These are phyloP conservation scores for Paradoxurus hermaphroditus DNA, from an alignment of 2,113 vertebrate genomes.

Conservation along the genomic window DNA sequence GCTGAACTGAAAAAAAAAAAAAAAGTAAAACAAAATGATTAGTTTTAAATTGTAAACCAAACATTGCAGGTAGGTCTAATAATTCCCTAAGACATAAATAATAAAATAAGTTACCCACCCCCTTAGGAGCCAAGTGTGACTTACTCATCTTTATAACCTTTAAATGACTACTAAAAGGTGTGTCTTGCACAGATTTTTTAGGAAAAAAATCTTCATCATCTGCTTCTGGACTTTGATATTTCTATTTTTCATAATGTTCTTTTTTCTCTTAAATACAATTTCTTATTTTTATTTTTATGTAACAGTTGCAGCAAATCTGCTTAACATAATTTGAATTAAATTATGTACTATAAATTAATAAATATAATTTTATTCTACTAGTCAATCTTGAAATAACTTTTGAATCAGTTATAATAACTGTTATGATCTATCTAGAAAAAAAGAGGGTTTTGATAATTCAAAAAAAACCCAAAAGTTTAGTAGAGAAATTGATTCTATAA, in stretches of 20 bases:
- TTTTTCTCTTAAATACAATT: neutral
- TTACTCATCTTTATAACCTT: neutral
- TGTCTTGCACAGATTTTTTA: neutral
- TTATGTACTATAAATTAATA: neutral
- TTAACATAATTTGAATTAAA: neutral
- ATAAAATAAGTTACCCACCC: neutral
- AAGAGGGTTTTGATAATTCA: neutral
- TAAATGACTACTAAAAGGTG: neutral
- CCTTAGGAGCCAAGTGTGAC: neutral
- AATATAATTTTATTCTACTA: neutral
- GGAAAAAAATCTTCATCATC: neutral
- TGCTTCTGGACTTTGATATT: neutral
- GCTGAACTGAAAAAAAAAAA: neutral
- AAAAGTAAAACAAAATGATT: neutral
- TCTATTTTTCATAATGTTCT: neutral
- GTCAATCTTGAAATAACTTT: neutral
- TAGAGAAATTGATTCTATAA: neutral
- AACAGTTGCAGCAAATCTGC: neutral
- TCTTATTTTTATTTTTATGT: neutral
- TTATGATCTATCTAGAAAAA: neutral
- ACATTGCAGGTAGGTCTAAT: neutral
- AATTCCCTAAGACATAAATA: neutral
- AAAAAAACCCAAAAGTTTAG: neutral
- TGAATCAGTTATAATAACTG: neutral
- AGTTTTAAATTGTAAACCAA: slow-evolving; percentile 19